These are phyloP conservation scores for Cyclargus thomasi DNA, from an alignment of 1,140 invertebrate genomes.

Conservation along the genomic window DNA sequence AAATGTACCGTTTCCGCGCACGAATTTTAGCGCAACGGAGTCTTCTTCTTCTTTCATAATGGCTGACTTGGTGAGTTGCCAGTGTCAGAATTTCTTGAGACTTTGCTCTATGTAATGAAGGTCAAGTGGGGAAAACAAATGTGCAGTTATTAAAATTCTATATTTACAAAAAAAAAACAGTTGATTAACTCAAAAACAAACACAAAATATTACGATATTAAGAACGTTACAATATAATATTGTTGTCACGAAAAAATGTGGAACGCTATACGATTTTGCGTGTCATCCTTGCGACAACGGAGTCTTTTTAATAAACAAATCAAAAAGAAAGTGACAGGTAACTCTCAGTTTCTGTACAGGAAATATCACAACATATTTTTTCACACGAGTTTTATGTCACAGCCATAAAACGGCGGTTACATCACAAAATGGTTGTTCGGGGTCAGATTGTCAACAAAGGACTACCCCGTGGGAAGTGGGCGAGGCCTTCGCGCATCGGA, in stretches of 20 bases:
- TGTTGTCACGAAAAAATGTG: conserved; percentile 57
- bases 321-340: neutral
- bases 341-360: neutral
- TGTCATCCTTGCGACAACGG: conserved; percentile 57
- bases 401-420: neutral
- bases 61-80: no score
- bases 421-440: conserved; percentile 15
- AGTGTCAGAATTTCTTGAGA: no score
- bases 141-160: no score
- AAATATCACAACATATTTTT: neutral
- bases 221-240: no score
- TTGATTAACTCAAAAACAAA: no score
- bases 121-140: no score
- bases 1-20: no score
- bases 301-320: neutral
- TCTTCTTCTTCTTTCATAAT: no score
- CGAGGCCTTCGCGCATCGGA: conserved; percentile 42
- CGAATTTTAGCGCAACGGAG: no score
- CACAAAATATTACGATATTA: no score
- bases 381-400: neutral
- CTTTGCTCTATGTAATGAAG: no score
- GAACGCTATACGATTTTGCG: conserved; percentile 56
- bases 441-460: conserved; percentile 28
- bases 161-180: no score
- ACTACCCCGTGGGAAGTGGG: conserved; percentile 47